These are phyloP conservation scores for Phasia obesa DNA, from an alignment of 2,888 invertebrate genomes.

Conservation along the genomic window DNA sequence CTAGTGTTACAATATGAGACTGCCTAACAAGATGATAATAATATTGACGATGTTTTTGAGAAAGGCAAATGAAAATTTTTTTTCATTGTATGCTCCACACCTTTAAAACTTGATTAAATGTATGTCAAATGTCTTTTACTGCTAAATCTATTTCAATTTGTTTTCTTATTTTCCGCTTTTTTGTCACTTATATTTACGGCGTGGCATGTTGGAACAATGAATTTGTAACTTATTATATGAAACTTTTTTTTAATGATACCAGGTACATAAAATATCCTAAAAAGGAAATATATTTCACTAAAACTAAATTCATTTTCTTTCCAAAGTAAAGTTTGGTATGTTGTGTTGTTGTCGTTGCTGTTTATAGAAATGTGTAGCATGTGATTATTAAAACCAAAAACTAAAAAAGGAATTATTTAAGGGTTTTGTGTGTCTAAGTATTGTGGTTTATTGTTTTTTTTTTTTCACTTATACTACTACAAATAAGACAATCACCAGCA, in stretches of 20 bases:
- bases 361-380: constrained; percentile 11
- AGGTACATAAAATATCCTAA: background rate
- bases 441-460: constrained; percentile 63
- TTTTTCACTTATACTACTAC: constrained; percentile 21
- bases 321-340: background rate
- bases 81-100: constrained; percentile 27
- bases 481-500: constrained; percentile 21
- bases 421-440: constrained; percentile 38
- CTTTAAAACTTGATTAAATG: constrained; percentile 25
- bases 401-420: constrained; percentile 64
- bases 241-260: constrained; percentile 37
- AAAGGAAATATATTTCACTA: background rate
- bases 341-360: background rate
- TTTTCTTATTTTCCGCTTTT: constrained; percentile 20
- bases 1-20: constrained; percentile 48
- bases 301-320: constrained; percentile 11
- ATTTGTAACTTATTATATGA: constrained; percentile 78
- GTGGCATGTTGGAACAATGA: constrained; percentile 79
- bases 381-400: constrained; percentile 59
- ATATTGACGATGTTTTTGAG: background rate
- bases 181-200: constrained; percentile 67
- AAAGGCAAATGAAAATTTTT: constrained; percentile 14
- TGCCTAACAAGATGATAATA: constrained; percentile 21
- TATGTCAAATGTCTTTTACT: constrained; percentile 29
- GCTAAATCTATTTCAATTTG: background rate